Evolutionary conservation across 2,888 invertebrate genomes (phyloP).

Genomic region (Drymonia ruficornis): DNA sequence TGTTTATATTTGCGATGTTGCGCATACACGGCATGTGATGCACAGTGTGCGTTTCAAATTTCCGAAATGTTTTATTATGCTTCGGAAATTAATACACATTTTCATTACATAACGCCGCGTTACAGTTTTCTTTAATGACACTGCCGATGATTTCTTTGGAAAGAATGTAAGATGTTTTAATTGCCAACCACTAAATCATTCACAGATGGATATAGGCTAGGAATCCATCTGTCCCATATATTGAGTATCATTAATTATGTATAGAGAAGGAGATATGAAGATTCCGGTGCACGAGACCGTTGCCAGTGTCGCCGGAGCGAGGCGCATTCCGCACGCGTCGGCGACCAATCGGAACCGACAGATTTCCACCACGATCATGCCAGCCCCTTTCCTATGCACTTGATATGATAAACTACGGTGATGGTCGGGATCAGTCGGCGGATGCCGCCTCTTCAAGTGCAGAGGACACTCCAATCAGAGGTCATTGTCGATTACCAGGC

Average conservation of each 20-base stretch:
- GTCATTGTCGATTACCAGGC: too few relatives aligned
- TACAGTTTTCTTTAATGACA: too few relatives aligned
- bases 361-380: constrained; percentile 57
- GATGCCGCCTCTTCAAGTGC: background rate
- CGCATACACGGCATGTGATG: background rate
- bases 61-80: too few relatives aligned
- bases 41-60: too few relatives aligned
- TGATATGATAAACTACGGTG: constrained; percentile 24
- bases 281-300: constrained; percentile 55
- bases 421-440: background rate
- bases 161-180: too few relatives aligned
- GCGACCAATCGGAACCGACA: constrained; percentile 75
- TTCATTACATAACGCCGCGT: too few relatives aligned
- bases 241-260: constrained; percentile 24
- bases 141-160: too few relatives aligned
- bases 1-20: background rate
- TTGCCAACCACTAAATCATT: too few relatives aligned
- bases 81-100: too few relatives aligned
- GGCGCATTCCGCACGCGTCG: constrained; percentile 75
- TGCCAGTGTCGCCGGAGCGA: constrained; percentile 74
- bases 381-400: constrained; percentile 24
- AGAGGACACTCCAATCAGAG: too few relatives aligned
- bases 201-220: constrained; percentile 15
- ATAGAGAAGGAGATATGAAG: constrained; percentile 50
- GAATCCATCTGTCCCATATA: constrained; percentile 24